A percentile compares a stretch with the other conserved stretches of the same genome.
Conservation (phyloP, 2,113 vertebrate species). For the Archocentrus centrarchus region DNA sequence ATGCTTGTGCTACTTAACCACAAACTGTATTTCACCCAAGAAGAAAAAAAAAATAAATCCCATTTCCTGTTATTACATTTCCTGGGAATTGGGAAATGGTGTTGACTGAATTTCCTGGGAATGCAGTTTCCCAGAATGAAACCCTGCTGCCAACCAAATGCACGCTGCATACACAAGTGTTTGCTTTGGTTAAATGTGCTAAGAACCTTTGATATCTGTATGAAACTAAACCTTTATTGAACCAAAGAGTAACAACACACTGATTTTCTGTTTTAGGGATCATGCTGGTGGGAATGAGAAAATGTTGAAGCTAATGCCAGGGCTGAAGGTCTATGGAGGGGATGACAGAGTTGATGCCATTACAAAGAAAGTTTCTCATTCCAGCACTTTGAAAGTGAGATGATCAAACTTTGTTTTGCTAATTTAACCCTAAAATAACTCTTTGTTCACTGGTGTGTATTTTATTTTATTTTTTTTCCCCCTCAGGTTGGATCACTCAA, state of each 20-base stretch:
- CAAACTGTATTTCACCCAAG: background rate
- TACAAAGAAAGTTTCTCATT: conserved; percentile 90
- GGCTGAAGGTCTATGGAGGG: conserved; percentile 91
- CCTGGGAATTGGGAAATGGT: background rate
- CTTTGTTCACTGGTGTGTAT: background rate
- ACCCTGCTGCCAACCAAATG: background rate
- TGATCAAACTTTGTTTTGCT: background rate
- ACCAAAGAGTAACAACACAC: background rate
- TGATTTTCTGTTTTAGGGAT: conserved; percentile 83
- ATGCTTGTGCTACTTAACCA: background rate
- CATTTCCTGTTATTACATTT: background rate
- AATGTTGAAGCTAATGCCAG: conserved; percentile 87
- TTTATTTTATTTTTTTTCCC: background rate
- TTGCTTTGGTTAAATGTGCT: background rate
- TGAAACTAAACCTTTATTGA: background rate
- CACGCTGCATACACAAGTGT: too few relatives aligned
- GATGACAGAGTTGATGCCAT: conserved; percentile 91
- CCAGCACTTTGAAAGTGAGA: conserved; percentile 88
- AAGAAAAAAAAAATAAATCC: background rate
- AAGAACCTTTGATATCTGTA: background rate
- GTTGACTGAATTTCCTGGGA: background rate
- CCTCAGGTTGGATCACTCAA: conserved; percentile 90
- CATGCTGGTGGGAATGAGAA: conserved; percentile 97
- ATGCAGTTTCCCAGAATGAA: background rate
- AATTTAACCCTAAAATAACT: background rate